Base-by-base conservation (phyloP, 1,140 invertebrate species). In the Acromyrmex heyeri region DNA sequence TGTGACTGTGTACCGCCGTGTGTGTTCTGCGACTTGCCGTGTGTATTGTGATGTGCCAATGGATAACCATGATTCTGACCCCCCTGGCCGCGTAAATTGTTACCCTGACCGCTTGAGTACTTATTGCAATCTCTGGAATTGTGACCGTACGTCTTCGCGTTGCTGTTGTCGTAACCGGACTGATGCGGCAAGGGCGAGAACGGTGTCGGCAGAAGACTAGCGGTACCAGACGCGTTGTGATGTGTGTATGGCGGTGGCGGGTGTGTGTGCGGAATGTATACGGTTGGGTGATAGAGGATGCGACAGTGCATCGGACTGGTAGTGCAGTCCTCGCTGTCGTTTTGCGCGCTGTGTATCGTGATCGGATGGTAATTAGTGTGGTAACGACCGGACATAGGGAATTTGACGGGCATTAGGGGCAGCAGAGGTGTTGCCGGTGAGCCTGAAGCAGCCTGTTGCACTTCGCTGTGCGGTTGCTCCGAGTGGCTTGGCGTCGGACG, bases 401-500 rank as follows among this genome's bases (percentile, higher is more conserved):
- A 93, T 93, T 95, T 95, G 55, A 95, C 72, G 57, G 94, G 94
- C 91, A 95, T 93, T 79, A 94, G 50, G 55, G 94, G 91, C 82
- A 95, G 86, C 90, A 94, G 79, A 48, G 94, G 75, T 87, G 93
- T 88, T 64, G 86, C 53, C 53, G 89, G 44, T 72, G 92, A 77
- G 27, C 87, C 85, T 91, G 91, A 73, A 78, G 87, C 86, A 87
- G 86, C 85, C 90, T 93, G 91, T 87, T 90, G 92, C 73, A 89
- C 79, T 70, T 93, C 92, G 88, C 87, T 90, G 59, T 91, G 91
- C 65, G 91, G 89, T 86, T 93, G 93, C 89, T 95, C 94, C 90
- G 94, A 95, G 73, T 94, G 93, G 90, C 92, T 95, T 77, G 94
- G 94, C 77, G 94, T 93, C 38, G 94, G 93, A 91, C 91, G 94